Evolutionary conservation across 2,113 vertebrate genomes (phyloP), one percentile per base, ranked within the genome.

Genomic region (Cavia aperea): DNA sequence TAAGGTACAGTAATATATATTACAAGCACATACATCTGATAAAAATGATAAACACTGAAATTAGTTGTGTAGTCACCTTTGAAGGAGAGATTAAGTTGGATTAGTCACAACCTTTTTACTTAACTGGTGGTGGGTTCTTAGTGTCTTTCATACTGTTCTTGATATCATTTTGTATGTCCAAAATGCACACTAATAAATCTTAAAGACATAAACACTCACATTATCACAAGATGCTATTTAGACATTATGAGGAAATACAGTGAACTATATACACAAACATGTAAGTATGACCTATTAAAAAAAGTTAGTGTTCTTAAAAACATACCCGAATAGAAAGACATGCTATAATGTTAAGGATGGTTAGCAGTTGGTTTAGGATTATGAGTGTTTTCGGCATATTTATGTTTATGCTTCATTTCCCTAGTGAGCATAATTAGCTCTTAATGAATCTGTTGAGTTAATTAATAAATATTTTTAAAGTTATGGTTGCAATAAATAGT

Each of bases 341-440:
- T 8, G 11, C 26, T 58, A 4, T 49, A 63, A 70, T 23, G 54
- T 68, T 82, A 79, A 79, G 9, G 2, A 63, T 26, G 54, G 24
- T 73, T 33, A 89, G 56, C 13, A 65, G 43, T 65, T 86, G 58
- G 43, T 68, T 65, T 85, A 58, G 16, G 36, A 63, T 83, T 73
- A 39, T 2, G 23, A 79, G 75, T 66, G 46, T 83, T 92, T 94
- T 92, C 66, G 46, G 23, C 88, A 73, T 63, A n/a, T 88, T 91
- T 87, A n/a, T 91, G 51, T 72, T 82, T 82, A 54, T 70, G 18
- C 21, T 86, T 54, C 31, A 7, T 95, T 90, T 75, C 77, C 65
- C 56, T n/a, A 26, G 60, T 36, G 82, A 93, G n/a, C 16, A 78
- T 89, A 85, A 93, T 81, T 85, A 72, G 56, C 72, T 68, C 56